Conservation (phyloP, 2,888 invertebrate species). For the Phania funesta region DNA sequence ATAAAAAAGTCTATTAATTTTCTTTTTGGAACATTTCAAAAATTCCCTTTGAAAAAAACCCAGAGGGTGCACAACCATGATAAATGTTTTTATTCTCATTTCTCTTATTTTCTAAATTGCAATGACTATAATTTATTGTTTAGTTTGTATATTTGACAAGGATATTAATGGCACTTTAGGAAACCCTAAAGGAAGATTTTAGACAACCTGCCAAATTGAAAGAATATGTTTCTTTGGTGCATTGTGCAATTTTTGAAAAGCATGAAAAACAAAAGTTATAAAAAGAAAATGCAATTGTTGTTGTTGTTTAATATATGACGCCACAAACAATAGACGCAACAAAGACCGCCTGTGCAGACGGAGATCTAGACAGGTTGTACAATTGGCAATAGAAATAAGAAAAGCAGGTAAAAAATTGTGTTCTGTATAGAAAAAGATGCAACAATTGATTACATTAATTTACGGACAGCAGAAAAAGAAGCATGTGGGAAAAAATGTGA, state of each 20-base stretch:
- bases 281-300: constrained; percentile 16
- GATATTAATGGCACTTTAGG: constrained; percentile 54
- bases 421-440: constrained; percentile 8
- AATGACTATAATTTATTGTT: constrained; percentile 20
- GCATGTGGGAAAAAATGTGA: constrained; percentile 34
- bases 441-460: constrained; percentile 44
- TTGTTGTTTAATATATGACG: constrained; percentile 56
- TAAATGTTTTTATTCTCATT: constrained; percentile 48
- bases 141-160: constrained; percentile 44
- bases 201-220: constrained; percentile 39
- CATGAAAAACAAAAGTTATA: constrained; percentile 13
- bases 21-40: background rate
- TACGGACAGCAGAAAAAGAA: background rate
- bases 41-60: constrained; percentile 1
- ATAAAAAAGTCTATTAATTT: constrained; percentile 32
- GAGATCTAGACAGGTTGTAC: constrained; percentile 60
- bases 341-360: constrained; percentile 53
- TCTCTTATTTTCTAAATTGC: constrained; percentile 1
- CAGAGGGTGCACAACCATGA: constrained; percentile 57
- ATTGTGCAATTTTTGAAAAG: constrained; percentile 61
- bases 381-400: constrained; percentile 40
- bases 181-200: background rate
- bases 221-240: background rate
- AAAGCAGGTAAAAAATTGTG: constrained; percentile 39
- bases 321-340: constrained; percentile 54